A percentile compares a stretch with the other conserved stretches of the same genome.
These are phyloP conservation scores for Stichopus chloronotus DNA, from an alignment of 35 echinoderm and acorn worm genomes.

Conservation along the genomic window DNA sequence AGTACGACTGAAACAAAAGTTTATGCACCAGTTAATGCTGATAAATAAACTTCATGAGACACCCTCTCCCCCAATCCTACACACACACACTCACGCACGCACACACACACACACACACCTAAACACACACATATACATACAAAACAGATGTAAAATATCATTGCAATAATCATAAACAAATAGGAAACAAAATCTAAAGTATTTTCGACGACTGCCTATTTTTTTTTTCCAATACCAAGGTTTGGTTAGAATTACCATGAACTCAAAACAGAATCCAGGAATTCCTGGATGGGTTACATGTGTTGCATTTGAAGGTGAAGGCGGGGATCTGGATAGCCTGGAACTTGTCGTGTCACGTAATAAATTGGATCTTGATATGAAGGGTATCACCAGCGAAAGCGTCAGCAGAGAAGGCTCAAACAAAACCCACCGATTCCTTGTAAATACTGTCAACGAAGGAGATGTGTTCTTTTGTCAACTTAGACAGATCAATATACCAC, in stretches of 20 bases:
- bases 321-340: not conserved
- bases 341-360: constrained; percentile 8
- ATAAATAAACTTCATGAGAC: no score
- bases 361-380: no score
- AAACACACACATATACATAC: no score
- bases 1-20: no score
- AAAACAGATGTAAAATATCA: no score
- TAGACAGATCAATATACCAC: not conserved
- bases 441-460: not conserved
- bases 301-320: not conserved
- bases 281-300: not conserved
- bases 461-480: not conserved
- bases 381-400: not conserved
- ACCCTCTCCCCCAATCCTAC: no score
- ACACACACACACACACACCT: no score
- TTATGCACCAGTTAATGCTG: no score
- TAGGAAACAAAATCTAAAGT: no score
- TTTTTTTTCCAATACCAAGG: not conserved
- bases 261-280: not conserved
- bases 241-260: not conserved
- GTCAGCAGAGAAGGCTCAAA: not conserved
- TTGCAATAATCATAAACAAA: no score
- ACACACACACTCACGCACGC: no score
- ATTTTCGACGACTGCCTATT: not conserved
- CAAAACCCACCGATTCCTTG: not conserved